Evolutionary conservation across 1,140 invertebrate genomes (phyloP).

Genomic region (Homalodisca vitripennis): DNA sequence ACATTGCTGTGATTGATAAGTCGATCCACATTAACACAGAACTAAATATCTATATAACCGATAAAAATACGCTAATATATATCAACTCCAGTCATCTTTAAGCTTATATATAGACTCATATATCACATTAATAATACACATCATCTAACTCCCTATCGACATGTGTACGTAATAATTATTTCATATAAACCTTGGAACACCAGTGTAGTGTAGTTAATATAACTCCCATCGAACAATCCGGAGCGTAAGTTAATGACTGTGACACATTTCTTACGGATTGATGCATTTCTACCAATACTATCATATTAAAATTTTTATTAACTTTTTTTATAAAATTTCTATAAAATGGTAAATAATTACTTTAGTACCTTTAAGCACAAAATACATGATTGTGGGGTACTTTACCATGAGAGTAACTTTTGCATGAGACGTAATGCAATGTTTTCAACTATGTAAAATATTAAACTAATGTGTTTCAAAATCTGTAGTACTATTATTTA

Average conservation of each 20-base stretch:
- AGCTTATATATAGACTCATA: slow-evolving; percentile 10
- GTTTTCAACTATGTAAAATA: no score
- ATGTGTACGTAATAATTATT: slow-evolving; percentile 1
- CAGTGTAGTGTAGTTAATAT: not conserved
- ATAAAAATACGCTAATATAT: slow-evolving; percentile 6
- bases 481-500: no score
- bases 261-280: not conserved
- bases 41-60: slow-evolving; percentile 7
- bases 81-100: slow-evolving; percentile 14
- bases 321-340: no score
- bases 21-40: not conserved
- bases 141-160: slow-evolving; percentile 16
- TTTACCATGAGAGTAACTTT: no score
- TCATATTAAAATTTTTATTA: no score
- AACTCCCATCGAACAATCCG: not conserved
- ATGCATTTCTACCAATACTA: no score
- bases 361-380: no score
- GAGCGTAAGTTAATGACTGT: not conserved
- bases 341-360: no score
- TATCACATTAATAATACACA: slow-evolving; percentile 22
- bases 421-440: no score
- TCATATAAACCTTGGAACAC: slow-evolving; percentile 19
- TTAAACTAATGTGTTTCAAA: no score
- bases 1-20: slow-evolving; percentile 4
- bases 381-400: no score